Conservation (phyloP, 2,797 vertebrate genomes). For the Lagocephalus sceleratus region DNA sequence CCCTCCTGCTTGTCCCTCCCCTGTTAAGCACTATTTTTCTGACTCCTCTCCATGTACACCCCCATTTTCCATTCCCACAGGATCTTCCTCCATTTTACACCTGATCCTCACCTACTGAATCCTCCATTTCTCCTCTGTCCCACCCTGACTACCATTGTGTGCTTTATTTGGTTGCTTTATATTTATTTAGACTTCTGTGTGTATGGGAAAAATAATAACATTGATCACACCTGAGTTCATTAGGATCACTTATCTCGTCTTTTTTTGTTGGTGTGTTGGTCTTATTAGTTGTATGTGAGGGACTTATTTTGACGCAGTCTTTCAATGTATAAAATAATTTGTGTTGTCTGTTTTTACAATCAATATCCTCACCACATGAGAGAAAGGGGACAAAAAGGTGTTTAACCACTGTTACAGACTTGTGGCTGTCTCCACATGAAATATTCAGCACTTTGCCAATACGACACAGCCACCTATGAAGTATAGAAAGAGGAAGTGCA, state of each 20-base stretch:
- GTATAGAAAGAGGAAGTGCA: background rate
- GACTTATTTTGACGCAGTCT: background rate
- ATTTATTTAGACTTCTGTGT: background rate
- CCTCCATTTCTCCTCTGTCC: background rate
- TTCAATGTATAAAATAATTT: background rate
- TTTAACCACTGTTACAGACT: conserved; percentile 52
- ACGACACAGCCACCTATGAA: conserved; percentile 16
- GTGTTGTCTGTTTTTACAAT: conserved; percentile 32
- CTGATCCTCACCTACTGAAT: conserved; percentile 17
- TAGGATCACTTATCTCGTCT: background rate
- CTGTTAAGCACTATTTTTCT: conserved; percentile 15
- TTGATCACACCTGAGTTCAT: too few relatives aligned
- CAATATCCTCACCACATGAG: conserved; percentile 32
- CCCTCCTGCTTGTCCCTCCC: conserved; percentile 7
- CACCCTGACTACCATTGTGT: background rate
- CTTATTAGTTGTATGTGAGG: too few relatives aligned
- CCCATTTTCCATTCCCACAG: conserved; percentile 7
- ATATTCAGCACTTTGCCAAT: conserved; percentile 55
- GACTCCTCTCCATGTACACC: background rate
- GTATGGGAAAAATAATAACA: too few relatives aligned
- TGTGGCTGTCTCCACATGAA: conserved; percentile 52
- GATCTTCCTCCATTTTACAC: conserved; percentile 40
- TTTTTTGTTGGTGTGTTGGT: background rate
- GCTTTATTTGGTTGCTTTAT: background rate
- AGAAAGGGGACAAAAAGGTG: conserved; percentile 29